phyloP scores from a whole-genome alignment of 2,888 invertebrate species.

The Charanyca ferruginea region DNA sequence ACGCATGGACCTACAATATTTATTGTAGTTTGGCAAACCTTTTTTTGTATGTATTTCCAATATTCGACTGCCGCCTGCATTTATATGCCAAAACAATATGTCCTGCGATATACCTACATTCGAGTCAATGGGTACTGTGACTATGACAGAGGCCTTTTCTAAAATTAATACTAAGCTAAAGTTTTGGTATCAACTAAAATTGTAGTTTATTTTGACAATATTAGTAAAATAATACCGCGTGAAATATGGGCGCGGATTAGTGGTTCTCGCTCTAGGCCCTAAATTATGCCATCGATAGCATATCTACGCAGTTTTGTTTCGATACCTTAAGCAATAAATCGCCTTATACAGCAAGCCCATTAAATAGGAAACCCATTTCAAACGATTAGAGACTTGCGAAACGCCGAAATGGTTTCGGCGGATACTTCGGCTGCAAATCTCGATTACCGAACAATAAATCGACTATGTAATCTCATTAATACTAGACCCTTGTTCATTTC shows the following conservation, averaged over 20 bases:
- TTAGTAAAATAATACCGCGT: conserved; percentile 9
- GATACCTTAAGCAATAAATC: conserved; percentile 62
- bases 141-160: not conserved
- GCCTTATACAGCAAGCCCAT: conserved; percentile 50
- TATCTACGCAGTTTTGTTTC: conserved; percentile 39
- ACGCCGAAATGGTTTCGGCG: conserved; percentile 55
- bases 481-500: conserved; percentile 65
- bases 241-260: conserved; percentile 23
- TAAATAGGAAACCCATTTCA: conserved; percentile 63
- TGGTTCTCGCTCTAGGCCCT: conserved; percentile 16
- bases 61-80: not conserved
- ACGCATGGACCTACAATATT: conserved; percentile 1
- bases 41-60: conserved; percentile 1
- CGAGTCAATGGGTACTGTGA: not conserved
- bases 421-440: conserved; percentile 68
- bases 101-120: too few species aligned
- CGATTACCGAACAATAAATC: conserved; percentile 74
- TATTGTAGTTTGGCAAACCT: not conserved
- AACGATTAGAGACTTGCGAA: conserved; percentile 68
- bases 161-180: not conserved
- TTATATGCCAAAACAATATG: not conserved
- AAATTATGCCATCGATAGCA: conserved; percentile 37
- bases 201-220: too few species aligned
- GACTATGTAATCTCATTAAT: conserved; percentile 73
- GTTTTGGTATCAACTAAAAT: too few species aligned